Conservation (phyloP, 2,888 invertebrate genomes). For the Thyatira batis region DNA sequence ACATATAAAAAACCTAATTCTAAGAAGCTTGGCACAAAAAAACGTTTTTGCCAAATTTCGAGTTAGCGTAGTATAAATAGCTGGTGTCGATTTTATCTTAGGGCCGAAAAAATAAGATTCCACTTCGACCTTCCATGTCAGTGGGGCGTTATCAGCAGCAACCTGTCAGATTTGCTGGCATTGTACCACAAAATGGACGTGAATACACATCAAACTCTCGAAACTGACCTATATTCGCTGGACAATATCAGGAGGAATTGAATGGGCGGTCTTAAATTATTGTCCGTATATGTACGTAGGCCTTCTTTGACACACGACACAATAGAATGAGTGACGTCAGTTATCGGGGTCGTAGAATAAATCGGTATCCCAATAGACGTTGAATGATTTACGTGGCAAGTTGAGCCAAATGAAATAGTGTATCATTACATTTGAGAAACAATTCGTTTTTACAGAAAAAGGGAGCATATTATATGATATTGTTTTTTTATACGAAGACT, state of each 20-base stretch:
- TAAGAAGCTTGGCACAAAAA: no score
- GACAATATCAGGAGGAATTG: slow-evolving; percentile 44
- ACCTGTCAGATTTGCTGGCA: slow-evolving; percentile 5
- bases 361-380: slow-evolving; percentile 37
- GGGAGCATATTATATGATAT: not conserved
- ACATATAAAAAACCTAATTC: no score
- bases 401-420: slow-evolving; percentile 15
- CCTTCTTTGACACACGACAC: slow-evolving; percentile 39
- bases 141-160: not conserved
- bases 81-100: not conserved
- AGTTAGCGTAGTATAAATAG: no score
- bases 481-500: no score
- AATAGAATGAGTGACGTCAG: slow-evolving; percentile 47
- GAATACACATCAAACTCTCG: slow-evolving; percentile 35
- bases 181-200: slow-evolving; percentile 30
- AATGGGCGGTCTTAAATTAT: slow-evolving; percentile 55
- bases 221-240: slow-evolving; percentile 37
- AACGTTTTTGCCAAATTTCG: no score
- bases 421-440: not conserved
- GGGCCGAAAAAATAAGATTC: not conserved
- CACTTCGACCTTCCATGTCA: not conserved
- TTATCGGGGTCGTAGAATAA: slow-evolving; percentile 45
- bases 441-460: not conserved
- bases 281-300: slow-evolving; percentile 31
- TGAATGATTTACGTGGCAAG: slow-evolving; percentile 39